Evolutionary conservation across 2,888 invertebrate species (phyloP).

Genomic region (Uropetala carovei): DNA sequence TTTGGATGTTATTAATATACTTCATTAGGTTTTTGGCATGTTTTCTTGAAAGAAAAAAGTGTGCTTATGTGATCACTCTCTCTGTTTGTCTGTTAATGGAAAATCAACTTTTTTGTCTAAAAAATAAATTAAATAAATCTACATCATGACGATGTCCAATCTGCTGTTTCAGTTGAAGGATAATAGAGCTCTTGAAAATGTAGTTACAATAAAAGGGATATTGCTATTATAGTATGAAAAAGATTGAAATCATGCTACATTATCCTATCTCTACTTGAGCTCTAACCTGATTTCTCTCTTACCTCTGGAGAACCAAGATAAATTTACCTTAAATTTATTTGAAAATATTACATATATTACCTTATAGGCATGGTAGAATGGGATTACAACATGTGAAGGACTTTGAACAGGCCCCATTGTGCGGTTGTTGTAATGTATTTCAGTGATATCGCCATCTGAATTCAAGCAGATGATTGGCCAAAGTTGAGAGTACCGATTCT

Average conservation of each 20-base stretch:
- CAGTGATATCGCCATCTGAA: constrained; percentile 71
- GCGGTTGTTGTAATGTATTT: constrained; percentile 73
- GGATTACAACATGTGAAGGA: constrained; percentile 72
- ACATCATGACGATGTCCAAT: too few relatives aligned
- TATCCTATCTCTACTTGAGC: not conserved
- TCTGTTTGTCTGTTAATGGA: too few relatives aligned
- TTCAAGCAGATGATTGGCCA: constrained; percentile 72
- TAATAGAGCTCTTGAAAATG: not conserved
- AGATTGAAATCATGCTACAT: too few relatives aligned
- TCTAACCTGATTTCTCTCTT: not conserved
- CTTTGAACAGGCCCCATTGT: constrained; percentile 73
- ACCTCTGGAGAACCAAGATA: not conserved
- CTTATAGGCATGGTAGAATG: constrained; percentile 73
- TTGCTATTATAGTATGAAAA: not conserved
- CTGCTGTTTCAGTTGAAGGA: too few relatives aligned
- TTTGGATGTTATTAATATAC: too few relatives aligned
- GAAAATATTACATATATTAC: constrained; percentile 66
- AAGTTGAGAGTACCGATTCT: constrained; percentile 72
- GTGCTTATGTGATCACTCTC: too few relatives aligned
- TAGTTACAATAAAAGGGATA: not conserved
- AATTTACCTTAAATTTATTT: not conserved
- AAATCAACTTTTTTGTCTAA: too few relatives aligned
- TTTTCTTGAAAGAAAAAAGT: too few relatives aligned
- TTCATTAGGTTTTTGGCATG: too few relatives aligned
- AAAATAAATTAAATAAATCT: too few relatives aligned